Evolutionary conservation across 1,140 invertebrate species (phyloP).

Genomic region (Psix sp.): DNA sequence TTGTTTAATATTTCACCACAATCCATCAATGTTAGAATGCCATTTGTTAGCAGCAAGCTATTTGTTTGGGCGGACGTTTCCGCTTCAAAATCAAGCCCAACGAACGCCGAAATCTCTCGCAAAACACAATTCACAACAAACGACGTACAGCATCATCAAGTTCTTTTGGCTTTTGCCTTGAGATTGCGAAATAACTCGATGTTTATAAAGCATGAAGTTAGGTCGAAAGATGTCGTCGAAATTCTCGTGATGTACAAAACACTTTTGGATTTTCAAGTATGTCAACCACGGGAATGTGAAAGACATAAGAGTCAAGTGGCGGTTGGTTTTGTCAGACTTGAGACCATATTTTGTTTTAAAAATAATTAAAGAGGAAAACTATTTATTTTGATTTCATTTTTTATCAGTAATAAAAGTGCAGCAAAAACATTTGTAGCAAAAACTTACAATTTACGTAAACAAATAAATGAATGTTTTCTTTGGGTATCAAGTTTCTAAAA

Average conservation of each 20-base stretch:
- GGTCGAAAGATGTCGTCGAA: constrained; percentile 3
- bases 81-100: background rate
- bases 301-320: constrained; percentile 6
- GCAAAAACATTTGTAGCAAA: too few species aligned
- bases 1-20: constrained; percentile 32
- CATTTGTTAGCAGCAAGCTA: constrained; percentile 21
- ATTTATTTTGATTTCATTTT: too few species aligned
- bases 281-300: constrained; percentile 3
- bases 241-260: constrained; percentile 19
- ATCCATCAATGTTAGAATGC: constrained; percentile 35
- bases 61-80: constrained; percentile 12
- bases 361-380: too few species aligned
- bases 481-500: too few species aligned
- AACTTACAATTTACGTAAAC: too few species aligned
- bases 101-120: constrained; percentile 18
- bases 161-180: constrained; percentile 31
- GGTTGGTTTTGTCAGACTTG: too few species aligned
- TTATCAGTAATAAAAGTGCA: too few species aligned
- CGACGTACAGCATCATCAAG: constrained; percentile 33
- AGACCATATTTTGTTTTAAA: too few species aligned
- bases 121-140: constrained; percentile 37
- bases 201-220: constrained; percentile 33
- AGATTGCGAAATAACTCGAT: constrained; percentile 51
- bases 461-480: too few species aligned
- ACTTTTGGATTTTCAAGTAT: constrained; percentile 32